Conservation (phyloP, 2,797 vertebrate genomes). For the Choloepus didactylus region DNA sequence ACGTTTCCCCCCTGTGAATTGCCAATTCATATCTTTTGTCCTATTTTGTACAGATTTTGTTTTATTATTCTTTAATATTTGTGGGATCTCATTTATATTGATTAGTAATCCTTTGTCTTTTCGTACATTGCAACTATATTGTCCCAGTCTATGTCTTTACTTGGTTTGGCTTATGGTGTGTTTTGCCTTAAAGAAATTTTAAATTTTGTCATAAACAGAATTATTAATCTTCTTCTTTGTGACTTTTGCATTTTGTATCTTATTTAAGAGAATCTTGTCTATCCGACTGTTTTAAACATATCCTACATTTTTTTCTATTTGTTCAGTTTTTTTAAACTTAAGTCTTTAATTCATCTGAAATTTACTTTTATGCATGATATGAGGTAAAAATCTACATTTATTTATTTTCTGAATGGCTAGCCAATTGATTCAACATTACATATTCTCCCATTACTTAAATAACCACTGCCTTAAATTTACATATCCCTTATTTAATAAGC, state of each 20-base stretch:
- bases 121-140: not conserved
- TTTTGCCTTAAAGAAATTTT: not conserved
- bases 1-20: not conserved
- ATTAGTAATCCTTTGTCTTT: not conserved
- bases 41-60: not conserved
- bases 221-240: not conserved
- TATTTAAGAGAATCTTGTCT: not conserved
- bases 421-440: not conserved
- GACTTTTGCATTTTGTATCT: not conserved
- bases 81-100: not conserved
- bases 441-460: slow-evolving; percentile 19
- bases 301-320: not conserved
- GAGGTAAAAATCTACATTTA: not conserved
- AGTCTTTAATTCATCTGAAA: slow-evolving; percentile 47
- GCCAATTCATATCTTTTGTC: not conserved
- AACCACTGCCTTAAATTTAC: not conserved
- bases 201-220: not conserved
- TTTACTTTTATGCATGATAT: not conserved
- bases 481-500: not conserved
- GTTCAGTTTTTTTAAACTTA: not conserved
- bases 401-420: not conserved
- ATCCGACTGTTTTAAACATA: not conserved
- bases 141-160: not conserved
- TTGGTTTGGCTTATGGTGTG: not conserved
- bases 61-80: not conserved